Evolutionary conservation across 2,888 invertebrate genomes (phyloP).

Genomic region (Pomacea canaliculata): DNA sequence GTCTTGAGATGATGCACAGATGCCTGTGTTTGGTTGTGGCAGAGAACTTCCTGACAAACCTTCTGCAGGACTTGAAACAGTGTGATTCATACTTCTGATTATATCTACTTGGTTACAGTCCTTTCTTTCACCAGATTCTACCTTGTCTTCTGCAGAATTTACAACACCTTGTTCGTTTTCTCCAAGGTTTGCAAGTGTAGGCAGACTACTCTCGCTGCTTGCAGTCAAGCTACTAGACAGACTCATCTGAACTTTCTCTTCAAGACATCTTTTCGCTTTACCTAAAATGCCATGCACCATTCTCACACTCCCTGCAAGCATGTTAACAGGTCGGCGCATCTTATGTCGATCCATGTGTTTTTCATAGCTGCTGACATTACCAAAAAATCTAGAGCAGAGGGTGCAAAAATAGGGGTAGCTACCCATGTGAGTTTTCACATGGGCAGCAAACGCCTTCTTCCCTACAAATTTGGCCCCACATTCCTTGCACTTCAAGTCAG

Average conservation of each 20-base stretch:
- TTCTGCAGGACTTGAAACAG: no score
- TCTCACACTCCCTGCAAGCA: constrained; percentile 15
- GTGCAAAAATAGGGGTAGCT: constrained; percentile 18
- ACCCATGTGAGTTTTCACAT: constrained; percentile 21
- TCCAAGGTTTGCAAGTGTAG: not conserved
- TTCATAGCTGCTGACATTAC: constrained; percentile 7
- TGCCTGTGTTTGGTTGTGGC: no score
- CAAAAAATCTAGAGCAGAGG: constrained; percentile 15
- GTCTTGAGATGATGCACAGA: not conserved
- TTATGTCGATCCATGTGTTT: constrained; percentile 17
- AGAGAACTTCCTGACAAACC: no score
- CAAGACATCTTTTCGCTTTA: constrained; percentile 22
- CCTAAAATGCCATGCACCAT: constrained; percentile 12
- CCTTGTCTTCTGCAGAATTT: not conserved
- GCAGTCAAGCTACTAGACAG: no score
- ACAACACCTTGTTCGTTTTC: not conserved
- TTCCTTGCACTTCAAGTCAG: constrained; percentile 6
- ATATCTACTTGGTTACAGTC: no score
- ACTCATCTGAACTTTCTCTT: constrained; percentile 14
- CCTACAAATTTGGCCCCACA: constrained; percentile 10
- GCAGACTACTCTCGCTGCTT: no score
- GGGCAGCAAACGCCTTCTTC: constrained; percentile 17
- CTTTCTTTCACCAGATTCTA: not conserved
- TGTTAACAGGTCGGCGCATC: not conserved
- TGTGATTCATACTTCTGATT: no score